Evolutionary conservation across 2,113 vertebrate species (phyloP).

Genomic region (Gobiocypris rarus): DNA sequence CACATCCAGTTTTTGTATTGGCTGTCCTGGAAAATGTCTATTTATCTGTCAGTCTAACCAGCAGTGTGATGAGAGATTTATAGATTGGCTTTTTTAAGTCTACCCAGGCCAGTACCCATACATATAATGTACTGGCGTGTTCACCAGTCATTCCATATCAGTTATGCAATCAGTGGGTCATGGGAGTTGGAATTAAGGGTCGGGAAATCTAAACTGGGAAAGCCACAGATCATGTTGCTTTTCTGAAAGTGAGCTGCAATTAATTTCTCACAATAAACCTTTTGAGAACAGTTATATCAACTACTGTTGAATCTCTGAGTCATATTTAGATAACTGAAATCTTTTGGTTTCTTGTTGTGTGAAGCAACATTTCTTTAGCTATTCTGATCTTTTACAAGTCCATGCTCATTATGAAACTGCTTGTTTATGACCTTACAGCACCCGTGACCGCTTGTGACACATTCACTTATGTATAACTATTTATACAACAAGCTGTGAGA

Average conservation of each 20-base stretch:
- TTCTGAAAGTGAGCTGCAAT: not conserved
- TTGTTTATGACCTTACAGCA: not conserved
- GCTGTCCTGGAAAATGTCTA: not conserved
- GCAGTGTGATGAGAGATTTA: constrained; percentile 1
- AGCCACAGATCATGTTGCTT: not conserved
- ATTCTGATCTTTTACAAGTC: not conserved
- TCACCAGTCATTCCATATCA: not conserved
- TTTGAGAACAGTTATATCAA: not conserved
- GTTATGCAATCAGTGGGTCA: constrained; percentile 33
- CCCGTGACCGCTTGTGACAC: not conserved
- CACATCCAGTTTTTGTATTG: constrained; percentile 2
- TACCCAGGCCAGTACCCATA: no score
- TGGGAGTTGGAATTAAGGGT: constrained; percentile 25
- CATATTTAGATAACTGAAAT: not conserved
- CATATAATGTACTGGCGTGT: not conserved
- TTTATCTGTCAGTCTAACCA: not conserved
- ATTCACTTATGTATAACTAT: not conserved
- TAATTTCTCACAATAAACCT: not conserved
- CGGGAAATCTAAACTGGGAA: constrained; percentile 6
- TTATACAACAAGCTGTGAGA: constrained; percentile 6
- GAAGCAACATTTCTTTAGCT: not conserved
- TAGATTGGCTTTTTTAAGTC: not conserved
- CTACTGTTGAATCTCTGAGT: not conserved
- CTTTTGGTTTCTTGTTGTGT: not conserved
- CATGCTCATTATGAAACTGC: not conserved